Evolutionary conservation across 2,888 invertebrate genomes (phyloP), one percentile per base, ranked within the genome.

Genomic region (Dicyrtoma fusca): DNA sequence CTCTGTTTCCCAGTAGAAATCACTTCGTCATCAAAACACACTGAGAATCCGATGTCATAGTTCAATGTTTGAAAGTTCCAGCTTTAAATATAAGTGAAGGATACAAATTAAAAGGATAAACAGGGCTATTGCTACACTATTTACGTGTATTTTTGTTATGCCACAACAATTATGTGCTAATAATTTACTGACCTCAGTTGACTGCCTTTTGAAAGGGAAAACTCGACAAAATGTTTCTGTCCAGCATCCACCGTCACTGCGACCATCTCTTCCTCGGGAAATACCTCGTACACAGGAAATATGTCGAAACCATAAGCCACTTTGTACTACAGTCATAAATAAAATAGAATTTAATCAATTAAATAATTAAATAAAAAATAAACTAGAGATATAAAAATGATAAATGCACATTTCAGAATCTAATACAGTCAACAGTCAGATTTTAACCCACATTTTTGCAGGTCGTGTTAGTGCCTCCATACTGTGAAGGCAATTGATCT

Each of bases 41-140:
- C n/a, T n/a, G n/a, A n/a, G n/a, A 73, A 73, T 23, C 73, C 73
- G 25, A 73, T 73, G 61, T 73, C 73, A 49, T 57, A 73, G 59
- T 65, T 65, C 1, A 44, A 42, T 1, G 64, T 73, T 44, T 34
- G 17, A 55, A 71, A 73, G 17, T 63, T 64, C 73, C 73, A 73
- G 34, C 73, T 73, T 25, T 25, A 55, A 19, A 44, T 26, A 19
- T 14, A n/a, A n/a, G n/a, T n/a, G n/a, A n/a, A n/a, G n/a, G n/a
- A n/a, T n/a, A n/a, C n/a, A n/a, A n/a, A n/a, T n/a, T n/a, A n/a
- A n/a, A n/a, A n/a, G n/a, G n/a, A n/a, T n/a, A n/a, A n/a, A n/a
- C n/a, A n/a, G n/a, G n/a, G n/a, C n/a, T n/a, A n/a, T n/a, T n/a
- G n/a, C n/a, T n/a, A n/a, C n/a, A n/a, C n/a, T n/a, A n/a, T n/a